These are phyloP conservation scores for Prorops nasuta DNA, from an alignment of 1,140 invertebrate genomes.

Conservation along the genomic window DNA sequence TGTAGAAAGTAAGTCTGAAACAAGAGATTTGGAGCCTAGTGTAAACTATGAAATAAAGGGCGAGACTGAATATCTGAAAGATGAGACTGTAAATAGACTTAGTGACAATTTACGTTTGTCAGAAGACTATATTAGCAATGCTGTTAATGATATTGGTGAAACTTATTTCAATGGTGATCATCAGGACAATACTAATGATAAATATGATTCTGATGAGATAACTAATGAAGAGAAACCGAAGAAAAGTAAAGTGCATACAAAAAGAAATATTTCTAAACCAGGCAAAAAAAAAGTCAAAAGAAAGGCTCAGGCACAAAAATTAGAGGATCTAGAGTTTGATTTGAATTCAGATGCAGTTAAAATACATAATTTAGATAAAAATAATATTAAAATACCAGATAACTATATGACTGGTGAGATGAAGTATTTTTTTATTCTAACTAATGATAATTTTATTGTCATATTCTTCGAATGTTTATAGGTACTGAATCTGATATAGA, in stretches of 20 bases:
- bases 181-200: constrained; percentile 7
- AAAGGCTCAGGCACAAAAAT: constrained; percentile 36
- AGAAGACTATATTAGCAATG: constrained; percentile 29
- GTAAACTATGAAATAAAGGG: constrained; percentile 34
- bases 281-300: constrained; percentile 38
- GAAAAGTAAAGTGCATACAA: constrained; percentile 31
- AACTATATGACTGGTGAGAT: constrained; percentile 51
- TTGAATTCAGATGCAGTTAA: constrained; percentile 29
- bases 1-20: constrained; percentile 32
- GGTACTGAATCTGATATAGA: constrained; percentile 51
- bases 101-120: constrained; percentile 29
- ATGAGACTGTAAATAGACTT: constrained; percentile 22
- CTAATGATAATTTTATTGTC: too few relatives aligned
- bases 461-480: too few relatives aligned
- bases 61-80: constrained; percentile 30
- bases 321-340: constrained; percentile 27
- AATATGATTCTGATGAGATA: constrained; percentile 18
- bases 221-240: constrained; percentile 27
- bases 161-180: constrained; percentile 24
- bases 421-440: not conserved
- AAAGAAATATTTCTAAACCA: constrained; percentile 31
- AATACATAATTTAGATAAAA: constrained; percentile 25
- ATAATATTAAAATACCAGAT: constrained; percentile 45
- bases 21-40: constrained; percentile 24
- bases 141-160: constrained; percentile 22